phyloP scores from a whole-genome alignment of 2,888 invertebrate genomes.

The Acanthosepion pharaonis region DNA sequence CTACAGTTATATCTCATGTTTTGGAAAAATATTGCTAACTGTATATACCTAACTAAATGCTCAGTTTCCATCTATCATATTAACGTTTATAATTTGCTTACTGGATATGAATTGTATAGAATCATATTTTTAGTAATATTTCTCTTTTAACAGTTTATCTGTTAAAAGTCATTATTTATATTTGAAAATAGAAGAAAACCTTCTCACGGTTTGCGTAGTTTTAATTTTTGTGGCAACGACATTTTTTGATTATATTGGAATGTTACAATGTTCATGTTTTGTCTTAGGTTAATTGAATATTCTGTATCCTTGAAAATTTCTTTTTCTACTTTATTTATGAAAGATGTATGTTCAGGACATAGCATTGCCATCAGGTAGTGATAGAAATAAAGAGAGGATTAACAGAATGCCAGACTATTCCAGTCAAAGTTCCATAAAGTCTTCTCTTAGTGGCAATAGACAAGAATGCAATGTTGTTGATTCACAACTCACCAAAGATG shows the following conservation, averaged over 20 bases:
- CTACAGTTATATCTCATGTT: too few relatives aligned
- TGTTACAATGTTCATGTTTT: not conserved
- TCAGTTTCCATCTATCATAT: not conserved
- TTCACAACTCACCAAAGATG: not conserved
- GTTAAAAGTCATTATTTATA: not conserved
- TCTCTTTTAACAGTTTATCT: not conserved
- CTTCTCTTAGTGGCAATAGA: not conserved
- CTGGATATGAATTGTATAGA: not conserved
- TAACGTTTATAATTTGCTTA: not conserved
- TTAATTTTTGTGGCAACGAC: not conserved
- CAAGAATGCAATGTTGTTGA: not conserved
- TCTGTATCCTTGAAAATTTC: not conserved
- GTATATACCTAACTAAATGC: not conserved
- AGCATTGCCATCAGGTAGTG: not conserved
- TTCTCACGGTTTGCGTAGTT: not conserved
- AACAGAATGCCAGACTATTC: not conserved
- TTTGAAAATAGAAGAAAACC: not conserved
- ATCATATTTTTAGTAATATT: not conserved
- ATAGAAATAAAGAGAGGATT: not conserved
- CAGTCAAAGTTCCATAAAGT: not conserved
- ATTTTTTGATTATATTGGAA: too few relatives aligned
- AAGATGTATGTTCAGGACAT: constrained; percentile 4
- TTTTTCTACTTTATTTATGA: not conserved
- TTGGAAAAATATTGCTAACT: not conserved
- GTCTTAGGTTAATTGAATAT: not conserved